phyloP scores from a whole-genome alignment of 53 echinoderm and acorn worm genomes.

The Henricia sp. region DNA sequence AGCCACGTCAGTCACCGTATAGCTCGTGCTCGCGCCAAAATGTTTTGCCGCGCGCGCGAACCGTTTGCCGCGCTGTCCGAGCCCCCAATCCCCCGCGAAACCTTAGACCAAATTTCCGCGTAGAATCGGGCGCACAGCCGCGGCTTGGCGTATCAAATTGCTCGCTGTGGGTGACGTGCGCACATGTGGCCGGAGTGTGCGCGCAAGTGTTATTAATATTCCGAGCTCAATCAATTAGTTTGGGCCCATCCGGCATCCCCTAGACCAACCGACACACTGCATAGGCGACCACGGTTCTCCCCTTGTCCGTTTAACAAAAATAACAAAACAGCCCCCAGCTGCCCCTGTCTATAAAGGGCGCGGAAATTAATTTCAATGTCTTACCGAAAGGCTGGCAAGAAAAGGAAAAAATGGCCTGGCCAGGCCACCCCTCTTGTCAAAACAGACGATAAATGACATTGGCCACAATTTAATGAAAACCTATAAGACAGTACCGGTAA shows the following conservation, averaged over 20 bases:
- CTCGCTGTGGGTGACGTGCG: constrained; percentile 51
- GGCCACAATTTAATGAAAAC: too few species aligned
- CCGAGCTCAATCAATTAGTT: constrained; percentile 41
- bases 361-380: constrained; percentile 63
- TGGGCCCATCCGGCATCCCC: constrained; percentile 21
- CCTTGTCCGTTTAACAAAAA: constrained; percentile 46
- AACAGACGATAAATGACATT: not conserved
- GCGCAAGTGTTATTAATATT: not conserved
- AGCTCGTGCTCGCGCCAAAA: too few species aligned
- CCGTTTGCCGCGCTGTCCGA: not conserved
- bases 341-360: not conserved
- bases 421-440: not conserved
- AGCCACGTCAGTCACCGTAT: too few species aligned
- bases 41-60: too few species aligned
- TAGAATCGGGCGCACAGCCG: constrained; percentile 15
- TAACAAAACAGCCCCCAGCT: constrained; percentile 60
- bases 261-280: constrained; percentile 7
- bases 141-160: constrained; percentile 31
- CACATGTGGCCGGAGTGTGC: constrained; percentile 32
- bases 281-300: constrained; percentile 9
- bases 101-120: constrained; percentile 52
- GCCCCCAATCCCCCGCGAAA: constrained; percentile 32
- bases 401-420: not conserved
- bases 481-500: too few species aligned
- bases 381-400: constrained; percentile 5